These are phyloP conservation scores for Athetis lepigone DNA, from an alignment of 2,888 invertebrate genomes.

Conservation along the genomic window DNA sequence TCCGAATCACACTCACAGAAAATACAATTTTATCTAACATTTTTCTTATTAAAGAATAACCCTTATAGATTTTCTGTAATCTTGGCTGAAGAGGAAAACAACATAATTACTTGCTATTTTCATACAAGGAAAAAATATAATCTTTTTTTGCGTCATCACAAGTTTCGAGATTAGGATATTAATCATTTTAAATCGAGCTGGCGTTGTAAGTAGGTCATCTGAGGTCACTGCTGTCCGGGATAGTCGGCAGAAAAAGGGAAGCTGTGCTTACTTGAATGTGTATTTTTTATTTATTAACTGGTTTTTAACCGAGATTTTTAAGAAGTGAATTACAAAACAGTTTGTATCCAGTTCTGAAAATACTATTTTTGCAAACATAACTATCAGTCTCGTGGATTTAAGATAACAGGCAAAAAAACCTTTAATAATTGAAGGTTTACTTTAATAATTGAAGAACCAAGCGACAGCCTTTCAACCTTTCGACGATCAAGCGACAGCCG, in stretches of 20 bases:
- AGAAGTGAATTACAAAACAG: no score
- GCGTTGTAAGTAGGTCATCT: conserved; percentile 49
- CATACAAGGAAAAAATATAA: conserved; percentile 14
- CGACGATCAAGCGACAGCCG: no score
- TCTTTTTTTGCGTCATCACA: conserved; percentile 52
- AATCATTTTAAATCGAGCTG: conserved; percentile 60
- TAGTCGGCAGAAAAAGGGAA: conserved; percentile 5
- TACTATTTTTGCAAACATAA: no score
- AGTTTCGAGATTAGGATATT: conserved; percentile 53
- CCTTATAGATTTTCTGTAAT: conserved; percentile 5
- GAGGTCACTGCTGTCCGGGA: conserved; percentile 30
- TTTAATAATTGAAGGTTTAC: no score
- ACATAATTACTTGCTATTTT: conserved; percentile 15
- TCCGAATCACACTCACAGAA: background rate
- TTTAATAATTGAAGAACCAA: no score
- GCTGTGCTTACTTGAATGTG: conserved; percentile 8
- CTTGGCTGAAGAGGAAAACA: background rate
- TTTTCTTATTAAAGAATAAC: background rate
- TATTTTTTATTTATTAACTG: background rate
- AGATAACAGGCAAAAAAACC: no score
- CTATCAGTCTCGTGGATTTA: no score
- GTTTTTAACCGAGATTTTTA: no score
- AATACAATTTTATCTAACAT: background rate
- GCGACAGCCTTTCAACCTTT: no score
- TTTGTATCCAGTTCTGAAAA: no score